A percentile compares a stretch with the other conserved stretches of the same genome.
phyloP scores from a whole-genome alignment of 1,140 invertebrate species.

The Pseudachorutes palmiensis region DNA sequence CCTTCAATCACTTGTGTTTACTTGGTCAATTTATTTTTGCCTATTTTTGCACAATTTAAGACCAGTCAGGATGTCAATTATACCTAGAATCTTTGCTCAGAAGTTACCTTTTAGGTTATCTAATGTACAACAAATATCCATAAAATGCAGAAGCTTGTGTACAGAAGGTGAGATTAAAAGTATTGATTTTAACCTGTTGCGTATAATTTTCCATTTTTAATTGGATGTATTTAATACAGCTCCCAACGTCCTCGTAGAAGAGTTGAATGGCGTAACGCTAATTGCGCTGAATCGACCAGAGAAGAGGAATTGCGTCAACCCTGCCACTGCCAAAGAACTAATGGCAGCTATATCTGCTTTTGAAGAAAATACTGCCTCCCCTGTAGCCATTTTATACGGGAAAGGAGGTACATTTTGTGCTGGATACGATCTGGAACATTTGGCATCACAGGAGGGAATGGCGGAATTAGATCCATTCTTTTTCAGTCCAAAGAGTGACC shows the following conservation, averaged over 20 bases:
- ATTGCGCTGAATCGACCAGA: slow-evolving; percentile 79
- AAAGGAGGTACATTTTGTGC: slow-evolving; percentile 83
- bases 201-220: background rate
- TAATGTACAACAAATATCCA: too few relatives aligned
- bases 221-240: too few relatives aligned
- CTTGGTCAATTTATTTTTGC: too few relatives aligned
- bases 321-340: slow-evolving; percentile 56
- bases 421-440: slow-evolving; percentile 64
- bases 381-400: slow-evolving; percentile 72
- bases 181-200: background rate
- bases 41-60: too few relatives aligned
- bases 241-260: slow-evolving; percentile 44
- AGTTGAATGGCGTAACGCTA: slow-evolving; percentile 55
- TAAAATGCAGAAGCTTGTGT: too few relatives aligned
- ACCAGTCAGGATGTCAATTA: too few relatives aligned
- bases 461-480: slow-evolving; percentile 27
- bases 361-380: slow-evolving; percentile 60
- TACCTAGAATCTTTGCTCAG: too few relatives aligned
- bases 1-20: too few relatives aligned
- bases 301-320: slow-evolving; percentile 71
- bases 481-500: background rate
- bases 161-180: too few relatives aligned
- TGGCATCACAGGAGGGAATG: slow-evolving; percentile 55
- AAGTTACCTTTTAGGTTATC: too few relatives aligned
- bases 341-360: slow-evolving; percentile 64